Evolutionary conservation across 2,888 invertebrate genomes (phyloP).

Genomic region (Carterocephalus palaemon): DNA sequence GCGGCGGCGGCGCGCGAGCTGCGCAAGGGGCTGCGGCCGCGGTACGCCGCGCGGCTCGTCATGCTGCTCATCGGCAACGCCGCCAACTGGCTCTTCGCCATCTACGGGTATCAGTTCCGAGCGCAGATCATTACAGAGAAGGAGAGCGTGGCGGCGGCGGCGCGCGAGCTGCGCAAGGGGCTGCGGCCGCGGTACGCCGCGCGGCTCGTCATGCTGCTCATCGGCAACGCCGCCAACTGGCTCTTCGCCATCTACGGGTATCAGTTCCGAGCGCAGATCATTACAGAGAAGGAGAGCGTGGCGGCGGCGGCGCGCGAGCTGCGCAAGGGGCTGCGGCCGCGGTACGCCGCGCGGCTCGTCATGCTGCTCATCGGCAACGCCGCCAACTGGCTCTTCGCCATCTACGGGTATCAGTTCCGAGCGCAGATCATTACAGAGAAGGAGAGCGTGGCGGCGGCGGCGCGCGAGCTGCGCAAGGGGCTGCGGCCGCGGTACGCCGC

Average conservation of each 20-base stretch:
- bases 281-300: too few species aligned
- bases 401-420: slow-evolving; percentile 84
- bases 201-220: slow-evolving; percentile 78
- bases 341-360: slow-evolving; percentile 75
- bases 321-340: slow-evolving; percentile 49
- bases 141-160: too few species aligned
- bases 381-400: slow-evolving; percentile 83
- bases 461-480: slow-evolving; percentile 47
- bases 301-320: slow-evolving; percentile 57
- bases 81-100: slow-evolving; percentile 83
- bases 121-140: too few species aligned
- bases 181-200: slow-evolving; percentile 65
- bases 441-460: too few species aligned
- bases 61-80: slow-evolving; percentile 82
- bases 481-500: slow-evolving; percentile 65
- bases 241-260: slow-evolving; percentile 83
- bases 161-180: slow-evolving; percentile 47
- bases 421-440: too few species aligned
- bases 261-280: too few species aligned
- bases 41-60: slow-evolving; percentile 75
- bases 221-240: slow-evolving; percentile 84
- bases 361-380: slow-evolving; percentile 82
- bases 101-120: slow-evolving; percentile 84
- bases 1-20: slow-evolving; percentile 48
- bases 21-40: slow-evolving; percentile 49